Evolutionary conservation across 2,888 invertebrate species (phyloP), one percentile per base, ranked within the genome.

Genomic region (Ophioninae sp.): DNA sequence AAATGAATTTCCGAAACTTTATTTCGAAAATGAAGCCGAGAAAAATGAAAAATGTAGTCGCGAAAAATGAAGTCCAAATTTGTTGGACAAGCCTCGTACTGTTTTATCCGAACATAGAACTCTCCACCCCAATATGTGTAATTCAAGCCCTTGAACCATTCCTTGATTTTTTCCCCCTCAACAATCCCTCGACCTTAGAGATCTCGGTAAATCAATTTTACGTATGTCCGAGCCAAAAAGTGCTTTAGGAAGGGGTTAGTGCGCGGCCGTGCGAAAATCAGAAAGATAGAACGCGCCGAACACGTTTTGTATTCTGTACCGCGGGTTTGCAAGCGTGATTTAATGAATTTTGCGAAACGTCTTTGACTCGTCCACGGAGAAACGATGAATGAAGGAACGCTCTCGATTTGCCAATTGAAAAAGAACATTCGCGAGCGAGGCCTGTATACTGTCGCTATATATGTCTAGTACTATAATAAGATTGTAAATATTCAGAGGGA

Each of bases 401-500:
- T 7, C 44, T 13, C 62, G 72, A 70, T 70, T 78, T 70, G 78
- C 17, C 79, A 72, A 79, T 79, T 72, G 79, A 79, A 79, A 79
- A 79, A 65, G 64, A 72, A 65, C 70, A 72, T 73, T 67, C 67
- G 30, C 50, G n/a, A 65, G 65, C n/a, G 8, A n/a, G 8, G 23
- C 57, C 21, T 75, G 39, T 57, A 65, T 65, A 64, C 65, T 13
- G 6, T 2, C 5, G 10, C 17, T 30, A 20, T 68, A 59, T 76
- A 76, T 73, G 67, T 79, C 50, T 79, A 73, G 73, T 73, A 67
- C 72, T 59, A 73, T 74, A 75, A 79, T 82, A 79, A 82, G 82
- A 82, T 82, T 82, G 79, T 70, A 79, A 82, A 82, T 81, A 78
- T 91, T 90, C 91, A 90, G 90, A 91, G 89, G 90, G 89, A 87